Conservation (phyloP, 1,140 invertebrate genomes). For the Halictus rubicundus region DNA sequence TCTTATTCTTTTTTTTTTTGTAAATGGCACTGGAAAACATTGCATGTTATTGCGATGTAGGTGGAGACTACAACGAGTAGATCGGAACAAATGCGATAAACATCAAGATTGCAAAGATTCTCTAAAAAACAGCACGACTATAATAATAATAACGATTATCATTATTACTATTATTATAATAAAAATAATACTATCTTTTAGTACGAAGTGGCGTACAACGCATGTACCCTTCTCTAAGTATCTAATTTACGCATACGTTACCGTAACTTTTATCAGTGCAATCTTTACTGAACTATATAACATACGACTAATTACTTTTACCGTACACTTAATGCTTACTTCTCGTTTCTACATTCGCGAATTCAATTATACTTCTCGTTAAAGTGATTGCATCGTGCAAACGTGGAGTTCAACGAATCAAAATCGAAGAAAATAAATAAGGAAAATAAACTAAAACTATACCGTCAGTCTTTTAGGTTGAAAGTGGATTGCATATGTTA, state of each 20-base stretch:
- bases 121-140: neutral
- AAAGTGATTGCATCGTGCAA: neutral
- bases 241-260: constrained; percentile 9
- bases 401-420: neutral
- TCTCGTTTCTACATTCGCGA: neutral
- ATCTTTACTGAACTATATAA: constrained; percentile 23
- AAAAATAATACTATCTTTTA: constrained; percentile 10
- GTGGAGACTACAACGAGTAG: neutral
- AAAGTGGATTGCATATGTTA: constrained; percentile 20
- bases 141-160: neutral
- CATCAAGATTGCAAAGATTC: neutral
- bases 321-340: neutral
- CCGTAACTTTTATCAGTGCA: constrained; percentile 16
- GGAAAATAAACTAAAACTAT: constrained; percentile 48
- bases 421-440: neutral
- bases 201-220: neutral
- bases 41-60: constrained; percentile 4
- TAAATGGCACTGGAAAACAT: constrained; percentile 37
- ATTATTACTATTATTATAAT: too few relatives aligned
- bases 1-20: neutral
- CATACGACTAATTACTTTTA: constrained; percentile 6
- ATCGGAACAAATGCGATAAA: neutral
- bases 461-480: constrained; percentile 37
- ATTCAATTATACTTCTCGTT: neutral
- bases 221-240: neutral